Conservation (phyloP, 2,888 invertebrate genomes). For the Creontiades dilutus region DNA sequence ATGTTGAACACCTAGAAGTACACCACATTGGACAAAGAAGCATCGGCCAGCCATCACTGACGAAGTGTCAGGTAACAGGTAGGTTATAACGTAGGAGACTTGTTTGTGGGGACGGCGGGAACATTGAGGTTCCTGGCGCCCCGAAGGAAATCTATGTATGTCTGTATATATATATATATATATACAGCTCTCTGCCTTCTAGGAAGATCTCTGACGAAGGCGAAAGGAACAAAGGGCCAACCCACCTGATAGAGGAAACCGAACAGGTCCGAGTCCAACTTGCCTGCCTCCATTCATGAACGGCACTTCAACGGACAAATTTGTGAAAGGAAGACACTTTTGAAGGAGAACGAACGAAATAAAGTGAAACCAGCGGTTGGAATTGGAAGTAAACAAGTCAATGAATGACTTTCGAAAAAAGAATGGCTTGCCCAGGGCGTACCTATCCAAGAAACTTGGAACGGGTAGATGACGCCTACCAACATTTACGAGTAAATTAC, state of each 20-base stretch:
- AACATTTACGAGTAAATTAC: too few species aligned
- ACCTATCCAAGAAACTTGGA: too few species aligned
- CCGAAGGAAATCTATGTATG: neutral
- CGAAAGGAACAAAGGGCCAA: slow-evolving; percentile 3
- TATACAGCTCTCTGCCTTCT: neutral
- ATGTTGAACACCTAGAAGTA: neutral
- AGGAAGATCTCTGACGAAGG: neutral
- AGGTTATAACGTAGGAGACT: neutral
- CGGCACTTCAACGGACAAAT: slow-evolving; percentile 24
- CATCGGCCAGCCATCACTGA: too few species aligned
- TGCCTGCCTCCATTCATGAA: slow-evolving; percentile 22
- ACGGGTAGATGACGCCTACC: neutral
- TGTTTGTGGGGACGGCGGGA: neutral
- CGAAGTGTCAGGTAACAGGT: neutral
- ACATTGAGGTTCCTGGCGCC: neutral
- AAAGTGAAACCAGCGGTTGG: neutral
- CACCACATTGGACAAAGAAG: neutral
- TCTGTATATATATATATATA: too few species aligned
- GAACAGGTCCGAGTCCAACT: neutral
- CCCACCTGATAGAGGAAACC: slow-evolving; percentile 10
- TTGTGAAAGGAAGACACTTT: neutral
- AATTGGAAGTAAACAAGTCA: neutral
- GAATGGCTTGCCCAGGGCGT: neutral
- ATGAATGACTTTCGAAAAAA: neutral
- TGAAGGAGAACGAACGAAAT: neutral